Percentiles rank a stretch among this genome's conserved stretches.
phyloP scores from a whole-genome alignment of 2,888 invertebrate species.

The Lithophane ornitopus region DNA sequence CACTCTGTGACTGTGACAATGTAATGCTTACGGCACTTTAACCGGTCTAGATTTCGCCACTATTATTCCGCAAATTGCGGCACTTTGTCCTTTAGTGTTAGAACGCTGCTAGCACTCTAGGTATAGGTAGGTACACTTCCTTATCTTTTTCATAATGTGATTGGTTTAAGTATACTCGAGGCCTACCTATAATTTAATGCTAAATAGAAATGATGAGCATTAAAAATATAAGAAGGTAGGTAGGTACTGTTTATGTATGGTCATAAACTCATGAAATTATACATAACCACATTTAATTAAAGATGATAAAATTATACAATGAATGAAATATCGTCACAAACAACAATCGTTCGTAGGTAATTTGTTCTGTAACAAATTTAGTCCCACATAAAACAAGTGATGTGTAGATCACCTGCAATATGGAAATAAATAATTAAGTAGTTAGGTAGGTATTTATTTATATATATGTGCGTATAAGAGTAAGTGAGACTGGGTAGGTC shows the following conservation, averaged over 20 bases:
- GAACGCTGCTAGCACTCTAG: too few species aligned
- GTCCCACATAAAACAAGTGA: background rate
- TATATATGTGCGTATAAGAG: background rate
- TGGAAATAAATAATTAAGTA: background rate
- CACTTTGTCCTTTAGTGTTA: too few species aligned
- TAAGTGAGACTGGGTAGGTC: background rate
- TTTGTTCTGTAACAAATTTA: background rate
- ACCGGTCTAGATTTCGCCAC: too few species aligned
- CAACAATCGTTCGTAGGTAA: too few species aligned
- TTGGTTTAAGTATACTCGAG: slow-evolving; percentile 18
- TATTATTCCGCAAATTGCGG: too few species aligned
- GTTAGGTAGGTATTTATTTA: background rate
- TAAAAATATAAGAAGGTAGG: background rate
- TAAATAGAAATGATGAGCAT: slow-evolving; percentile 5
- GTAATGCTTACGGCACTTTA: too few species aligned
- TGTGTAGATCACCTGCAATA: background rate
- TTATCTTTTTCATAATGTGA: slow-evolving; percentile 9
- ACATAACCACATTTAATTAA: too few species aligned
- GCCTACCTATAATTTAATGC: background rate
- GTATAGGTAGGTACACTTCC: too few species aligned
- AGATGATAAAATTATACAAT: background rate
- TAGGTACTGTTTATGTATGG: background rate
- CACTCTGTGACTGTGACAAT: too few species aligned
- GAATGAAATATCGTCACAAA: too few species aligned
- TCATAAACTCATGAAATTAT: too few species aligned